A percentile compares a stretch with the other conserved stretches of the same genome.
Evolutionary conservation across 2,797 vertebrate genomes (phyloP).

Genomic region (Buceros bicornis): DNA sequence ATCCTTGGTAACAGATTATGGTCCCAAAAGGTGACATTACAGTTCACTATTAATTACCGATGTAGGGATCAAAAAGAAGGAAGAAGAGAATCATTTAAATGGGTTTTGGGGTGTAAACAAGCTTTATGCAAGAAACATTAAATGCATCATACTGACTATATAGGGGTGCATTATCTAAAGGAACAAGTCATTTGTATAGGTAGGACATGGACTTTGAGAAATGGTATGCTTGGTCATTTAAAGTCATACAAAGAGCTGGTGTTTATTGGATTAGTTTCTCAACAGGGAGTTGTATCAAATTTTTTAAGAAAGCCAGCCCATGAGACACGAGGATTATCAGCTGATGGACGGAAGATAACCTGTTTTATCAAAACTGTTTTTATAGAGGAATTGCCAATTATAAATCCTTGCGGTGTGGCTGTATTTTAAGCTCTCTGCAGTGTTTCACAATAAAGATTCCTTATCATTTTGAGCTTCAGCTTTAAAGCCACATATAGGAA

Average conservation of each 20-base stretch:
- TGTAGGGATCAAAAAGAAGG: not conserved
- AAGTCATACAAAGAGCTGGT: not conserved
- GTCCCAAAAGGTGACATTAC: slow-evolving; percentile 16
- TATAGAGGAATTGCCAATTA: not conserved
- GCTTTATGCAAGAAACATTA: not conserved
- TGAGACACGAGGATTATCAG: not conserved
- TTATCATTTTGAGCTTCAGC: not conserved
- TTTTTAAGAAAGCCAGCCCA: not conserved
- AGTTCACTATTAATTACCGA: slow-evolving; percentile 10
- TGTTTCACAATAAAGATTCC: rapidly evolving
- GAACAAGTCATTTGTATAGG: not conserved
- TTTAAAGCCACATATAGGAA: not conserved
- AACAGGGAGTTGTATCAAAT: not conserved
- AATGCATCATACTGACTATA: not conserved
- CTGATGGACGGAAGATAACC: not conserved
- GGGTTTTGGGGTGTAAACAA: not conserved
- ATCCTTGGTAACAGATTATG: slow-evolving; percentile 37
- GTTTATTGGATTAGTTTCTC: not conserved
- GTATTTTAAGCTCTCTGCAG: not conserved
- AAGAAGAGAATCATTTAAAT: not conserved
- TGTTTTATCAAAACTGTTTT: not conserved
- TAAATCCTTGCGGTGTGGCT: not conserved
- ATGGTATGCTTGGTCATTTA: not conserved
- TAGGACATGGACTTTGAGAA: not conserved
- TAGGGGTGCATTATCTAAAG: not conserved